A percentile compares a stretch with the other conserved stretches of the same genome.
These are phyloP conservation scores for Parnassius glacialis DNA, from an alignment of 2,888 invertebrate genomes.

Conservation along the genomic window DNA sequence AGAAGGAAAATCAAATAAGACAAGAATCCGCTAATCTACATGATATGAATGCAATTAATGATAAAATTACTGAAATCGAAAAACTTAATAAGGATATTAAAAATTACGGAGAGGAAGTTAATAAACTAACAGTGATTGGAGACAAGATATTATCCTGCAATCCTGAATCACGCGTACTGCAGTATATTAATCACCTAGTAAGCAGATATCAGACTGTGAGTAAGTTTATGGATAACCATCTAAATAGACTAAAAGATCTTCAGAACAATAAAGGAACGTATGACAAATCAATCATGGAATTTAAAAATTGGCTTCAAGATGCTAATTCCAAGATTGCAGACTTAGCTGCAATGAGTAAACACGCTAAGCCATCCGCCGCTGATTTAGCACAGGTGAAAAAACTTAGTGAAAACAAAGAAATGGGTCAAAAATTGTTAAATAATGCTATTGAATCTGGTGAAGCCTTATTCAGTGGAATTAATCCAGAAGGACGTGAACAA, in stretches of 20 bases:
- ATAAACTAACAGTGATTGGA: constrained; percentile 84
- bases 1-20: constrained; percentile 88
- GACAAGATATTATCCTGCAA: constrained; percentile 87
- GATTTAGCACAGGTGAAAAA: constrained; percentile 89
- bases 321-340: constrained; percentile 87
- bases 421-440: constrained; percentile 89
- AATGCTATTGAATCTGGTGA: constrained; percentile 93
- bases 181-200: constrained; percentile 89
- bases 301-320: constrained; percentile 89
- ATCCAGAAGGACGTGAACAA: constrained; percentile 91
- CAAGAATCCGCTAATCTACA: constrained; percentile 87
- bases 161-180: constrained; percentile 91
- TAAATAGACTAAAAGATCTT: constrained; percentile 86
- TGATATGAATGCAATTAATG: constrained; percentile 84
- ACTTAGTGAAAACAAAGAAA: constrained; percentile 87
- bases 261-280: constrained; percentile 86
- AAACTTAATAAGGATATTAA: constrained; percentile 83
- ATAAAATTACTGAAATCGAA: constrained; percentile 85
- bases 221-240: constrained; percentile 85
- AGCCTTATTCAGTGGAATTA: constrained; percentile 91
- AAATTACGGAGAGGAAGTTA: constrained; percentile 84
- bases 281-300: constrained; percentile 83
- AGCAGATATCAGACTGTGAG: constrained; percentile 87
- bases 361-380: constrained; percentile 87
- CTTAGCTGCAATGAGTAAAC: constrained; percentile 86